Conservation (phyloP, 2,113 vertebrate genomes). For the Numida meleagris region DNA sequence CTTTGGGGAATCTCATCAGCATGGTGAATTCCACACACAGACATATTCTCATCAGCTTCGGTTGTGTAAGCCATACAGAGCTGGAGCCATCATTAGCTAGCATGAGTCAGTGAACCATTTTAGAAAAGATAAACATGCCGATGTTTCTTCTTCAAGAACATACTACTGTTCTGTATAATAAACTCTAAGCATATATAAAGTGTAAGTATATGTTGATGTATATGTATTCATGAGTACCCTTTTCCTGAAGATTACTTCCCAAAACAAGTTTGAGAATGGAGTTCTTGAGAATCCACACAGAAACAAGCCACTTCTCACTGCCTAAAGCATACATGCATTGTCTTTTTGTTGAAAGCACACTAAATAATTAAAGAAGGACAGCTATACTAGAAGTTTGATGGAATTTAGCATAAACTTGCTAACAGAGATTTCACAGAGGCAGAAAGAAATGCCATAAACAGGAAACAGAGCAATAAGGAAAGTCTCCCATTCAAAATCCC, state of each 20-base stretch:
- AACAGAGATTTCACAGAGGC: not conserved
- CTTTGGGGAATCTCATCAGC: not conserved
- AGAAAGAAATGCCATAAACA: not conserved
- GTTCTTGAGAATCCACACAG: not conserved
- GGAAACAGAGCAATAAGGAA: not conserved
- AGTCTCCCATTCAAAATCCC: not conserved
- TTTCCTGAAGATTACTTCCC: not conserved
- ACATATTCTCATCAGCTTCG: not conserved
- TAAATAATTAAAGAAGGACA: not conserved
- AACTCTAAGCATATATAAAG: not conserved
- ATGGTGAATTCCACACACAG: not conserved
- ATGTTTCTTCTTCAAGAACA: not conserved
- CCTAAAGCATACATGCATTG: not conserved
- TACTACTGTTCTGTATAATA: not conserved
- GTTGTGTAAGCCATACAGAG: rapidly evolving
- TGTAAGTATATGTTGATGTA: not conserved
- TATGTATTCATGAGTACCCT: not conserved
- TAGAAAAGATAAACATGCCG: not conserved
- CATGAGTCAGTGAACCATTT: not conserved
- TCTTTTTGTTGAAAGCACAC: not conserved
- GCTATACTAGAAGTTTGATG: not conserved
- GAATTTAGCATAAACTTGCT: not conserved
- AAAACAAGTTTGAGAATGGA: not conserved
- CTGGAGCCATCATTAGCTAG: not conserved
- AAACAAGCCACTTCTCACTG: not conserved